Percentiles rank a stretch among this genome's conserved stretches.
phyloP scores from a whole-genome alignment of 2,888 invertebrate species.

The Folsomia candida region DNA sequence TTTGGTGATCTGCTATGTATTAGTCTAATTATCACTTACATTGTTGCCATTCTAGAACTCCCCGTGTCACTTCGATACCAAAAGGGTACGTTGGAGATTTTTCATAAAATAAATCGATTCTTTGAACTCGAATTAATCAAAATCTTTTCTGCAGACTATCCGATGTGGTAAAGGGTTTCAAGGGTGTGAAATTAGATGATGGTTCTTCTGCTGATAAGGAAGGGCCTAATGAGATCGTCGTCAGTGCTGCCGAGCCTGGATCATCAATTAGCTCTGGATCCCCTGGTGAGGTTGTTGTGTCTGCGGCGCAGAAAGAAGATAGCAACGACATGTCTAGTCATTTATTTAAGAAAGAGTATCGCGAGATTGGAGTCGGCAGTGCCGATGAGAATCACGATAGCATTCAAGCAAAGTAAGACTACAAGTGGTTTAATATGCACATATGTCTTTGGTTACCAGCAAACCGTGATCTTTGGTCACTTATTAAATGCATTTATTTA shows the following conservation, averaged over 20 bases:
- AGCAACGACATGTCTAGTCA: conserved; percentile 45
- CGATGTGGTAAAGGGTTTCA: conserved; percentile 75
- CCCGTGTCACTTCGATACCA: too few species aligned
- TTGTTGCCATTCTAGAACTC: too few species aligned
- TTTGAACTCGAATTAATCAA: too few species aligned
- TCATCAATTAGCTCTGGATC: background rate
- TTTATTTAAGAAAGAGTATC: conserved; percentile 47
- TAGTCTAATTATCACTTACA: too few species aligned
- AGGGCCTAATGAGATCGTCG: conserved; percentile 43
- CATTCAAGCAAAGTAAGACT: conserved; percentile 29
- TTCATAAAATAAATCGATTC: too few species aligned
- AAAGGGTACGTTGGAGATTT: too few species aligned
- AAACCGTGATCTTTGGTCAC: too few species aligned
- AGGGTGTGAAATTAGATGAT: conserved; percentile 58
- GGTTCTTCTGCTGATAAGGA: conserved; percentile 38
- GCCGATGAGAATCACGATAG: conserved; percentile 50
- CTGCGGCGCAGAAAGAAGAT: conserved; percentile 40
- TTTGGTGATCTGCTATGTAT: too few species aligned
- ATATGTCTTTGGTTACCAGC: background rate
- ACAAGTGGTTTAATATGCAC: background rate
- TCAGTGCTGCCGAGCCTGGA: conserved; percentile 41
- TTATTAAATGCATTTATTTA: too few species aligned
- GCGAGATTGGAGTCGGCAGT: conserved; percentile 51
- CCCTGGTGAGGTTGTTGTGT: conserved; percentile 41
- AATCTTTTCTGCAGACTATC: conserved; percentile 63